Conservation (phyloP, 2,797 vertebrate species). For the Todus mexicanus region DNA sequence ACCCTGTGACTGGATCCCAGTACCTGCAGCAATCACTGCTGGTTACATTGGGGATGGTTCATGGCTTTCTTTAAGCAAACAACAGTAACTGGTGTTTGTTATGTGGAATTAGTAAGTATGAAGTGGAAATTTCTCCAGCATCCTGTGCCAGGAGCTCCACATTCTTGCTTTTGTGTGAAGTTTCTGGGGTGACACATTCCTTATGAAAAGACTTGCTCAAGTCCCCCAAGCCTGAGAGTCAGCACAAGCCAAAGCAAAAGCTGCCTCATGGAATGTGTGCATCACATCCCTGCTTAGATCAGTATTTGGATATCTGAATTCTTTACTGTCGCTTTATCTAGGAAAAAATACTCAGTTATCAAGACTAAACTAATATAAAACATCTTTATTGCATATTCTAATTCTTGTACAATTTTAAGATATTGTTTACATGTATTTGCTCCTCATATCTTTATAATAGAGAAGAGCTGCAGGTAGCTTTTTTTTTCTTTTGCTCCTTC, state of each 20-base stretch:
- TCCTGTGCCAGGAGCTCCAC: background rate
- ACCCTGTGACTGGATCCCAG: background rate
- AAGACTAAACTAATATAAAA: background rate
- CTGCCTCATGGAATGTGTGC: fast-evolving
- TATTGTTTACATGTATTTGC: background rate
- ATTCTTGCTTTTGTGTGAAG: background rate
- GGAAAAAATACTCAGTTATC: background rate
- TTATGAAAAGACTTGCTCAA: background rate
- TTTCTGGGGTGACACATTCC: background rate
- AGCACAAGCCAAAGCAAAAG: background rate
- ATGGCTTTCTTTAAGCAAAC: background rate
- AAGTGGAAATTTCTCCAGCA: background rate
- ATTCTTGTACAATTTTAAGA: background rate
- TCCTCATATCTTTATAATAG: background rate
- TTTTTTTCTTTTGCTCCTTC: background rate
- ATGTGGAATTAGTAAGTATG: background rate
- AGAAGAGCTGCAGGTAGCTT: constrained; percentile 24
- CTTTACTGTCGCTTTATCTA: background rate
- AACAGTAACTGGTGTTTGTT: background rate
- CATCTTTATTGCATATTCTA: background rate
- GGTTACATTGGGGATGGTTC: background rate
- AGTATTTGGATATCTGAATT: background rate
- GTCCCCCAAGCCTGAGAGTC: background rate
- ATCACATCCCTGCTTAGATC: background rate
- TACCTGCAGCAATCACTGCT: background rate